Evolutionary conservation across 2,888 invertebrate genomes (phyloP), one percentile per base, ranked within the genome.

Genomic region (Cepaea hortensis): DNA sequence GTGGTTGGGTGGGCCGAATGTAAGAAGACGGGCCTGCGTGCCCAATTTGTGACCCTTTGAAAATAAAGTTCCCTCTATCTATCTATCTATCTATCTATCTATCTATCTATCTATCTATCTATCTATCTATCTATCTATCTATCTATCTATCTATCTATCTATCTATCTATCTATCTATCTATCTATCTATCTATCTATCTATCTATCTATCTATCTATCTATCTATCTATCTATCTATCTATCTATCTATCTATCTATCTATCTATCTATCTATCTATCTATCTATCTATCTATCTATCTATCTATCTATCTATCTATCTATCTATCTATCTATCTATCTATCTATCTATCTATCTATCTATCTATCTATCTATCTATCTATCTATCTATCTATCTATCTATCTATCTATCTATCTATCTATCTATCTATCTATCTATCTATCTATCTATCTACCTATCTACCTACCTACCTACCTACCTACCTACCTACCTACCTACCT

Each of bases 81-180:
- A 68, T 68, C 68, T 68, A 68, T 68, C 68, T 68, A 68, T 68
- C 68, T 68, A 68, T 68, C 68, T 68, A 68, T 68, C 68, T 68
- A 68, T 68, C 68, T 68, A 68, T 68, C 68, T 68, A 68, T 68
- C 68, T 68, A 68, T 68, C 68, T 68, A 68, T 68, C 68, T 68
- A 68, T 68, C 68, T 68, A 68, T 68, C 68, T 68, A 68, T 68
- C 68, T 68, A 68, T 68, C 68, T 68, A 68, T 68, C 68, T 68
- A 68, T 68, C 68, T 68, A 68, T 68, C 68, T 68, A 68, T 68
- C 68, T 68, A 68, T 68, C 68, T 68, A 68, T 68, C 68, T 68
- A 68, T 68, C 68, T 68, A 68, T 68, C 68, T 68, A 68, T 68
- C 68, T 68, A 3, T 68, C 68, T 68, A 3, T 68, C 68, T 68